These are phyloP conservation scores for Daubentonia madagascariensis DNA, from an alignment of 2,113 vertebrate species.

Conservation along the genomic window DNA sequence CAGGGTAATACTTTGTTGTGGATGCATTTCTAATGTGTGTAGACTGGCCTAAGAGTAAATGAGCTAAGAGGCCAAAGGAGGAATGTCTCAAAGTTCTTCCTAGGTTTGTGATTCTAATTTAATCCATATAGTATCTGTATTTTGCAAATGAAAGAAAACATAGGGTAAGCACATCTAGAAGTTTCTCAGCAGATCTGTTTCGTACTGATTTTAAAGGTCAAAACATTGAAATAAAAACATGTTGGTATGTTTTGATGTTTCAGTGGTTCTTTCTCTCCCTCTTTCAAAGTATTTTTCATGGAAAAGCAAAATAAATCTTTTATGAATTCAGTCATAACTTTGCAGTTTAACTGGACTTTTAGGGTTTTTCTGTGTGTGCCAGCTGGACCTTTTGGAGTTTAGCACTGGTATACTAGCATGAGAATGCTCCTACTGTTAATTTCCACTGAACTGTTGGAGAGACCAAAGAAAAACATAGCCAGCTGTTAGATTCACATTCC, in stretches of 20 bases:
- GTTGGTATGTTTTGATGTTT: background rate
- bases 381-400: background rate
- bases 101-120: background rate
- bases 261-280: background rate
- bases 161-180: background rate
- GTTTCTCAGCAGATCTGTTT: background rate
- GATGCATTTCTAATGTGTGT: background rate
- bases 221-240: background rate
- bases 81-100: background rate
- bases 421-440: background rate
- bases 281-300: background rate
- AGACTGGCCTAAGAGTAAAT: background rate
- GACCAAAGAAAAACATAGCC: background rate
- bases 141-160: slow-evolving; percentile 20
- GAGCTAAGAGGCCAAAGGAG: background rate
- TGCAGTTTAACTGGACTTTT: background rate
- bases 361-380: background rate
- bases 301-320: background rate
- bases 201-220: background rate
- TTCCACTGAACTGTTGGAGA: background rate
- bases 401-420: background rate
- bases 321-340: slow-evolving; percentile 18
- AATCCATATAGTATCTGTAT: background rate
- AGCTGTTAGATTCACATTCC: background rate
- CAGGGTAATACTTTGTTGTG: background rate